A percentile compares a stretch with the other conserved stretches of the same genome.
phyloP scores from a whole-genome alignment of 2,113 vertebrate species.

The Passer montanus region DNA sequence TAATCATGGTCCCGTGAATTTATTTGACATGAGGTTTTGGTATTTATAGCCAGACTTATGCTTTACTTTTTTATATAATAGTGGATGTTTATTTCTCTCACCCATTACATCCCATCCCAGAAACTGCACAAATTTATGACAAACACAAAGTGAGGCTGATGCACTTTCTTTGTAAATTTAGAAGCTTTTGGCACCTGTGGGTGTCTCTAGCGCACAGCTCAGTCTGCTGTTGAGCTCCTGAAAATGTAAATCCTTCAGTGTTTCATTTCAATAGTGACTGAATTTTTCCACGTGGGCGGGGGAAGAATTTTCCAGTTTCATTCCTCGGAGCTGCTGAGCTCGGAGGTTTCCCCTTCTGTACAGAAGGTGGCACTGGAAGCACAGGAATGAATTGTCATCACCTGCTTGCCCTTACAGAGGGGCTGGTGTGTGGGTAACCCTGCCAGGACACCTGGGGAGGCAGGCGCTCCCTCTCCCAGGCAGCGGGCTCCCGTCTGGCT shows the following conservation, averaged over 20 bases:
- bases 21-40: not conserved
- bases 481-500: too few species aligned
- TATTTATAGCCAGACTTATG: not conserved
- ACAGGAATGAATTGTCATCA: not conserved
- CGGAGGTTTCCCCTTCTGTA: not conserved
- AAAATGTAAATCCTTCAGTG: not conserved
- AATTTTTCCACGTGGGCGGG: not conserved
- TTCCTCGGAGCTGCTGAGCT: not conserved
- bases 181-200: not conserved
- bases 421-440: not conserved
- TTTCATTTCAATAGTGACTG: not conserved
- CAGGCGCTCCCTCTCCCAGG: fast-evolving
- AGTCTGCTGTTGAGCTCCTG: not conserved
- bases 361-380: conserved; percentile 40
- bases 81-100: not conserved
- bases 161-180: not conserved
- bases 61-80: not conserved
- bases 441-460: fast-evolving
- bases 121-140: not conserved
- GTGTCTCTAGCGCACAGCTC: not conserved
- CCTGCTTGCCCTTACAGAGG: too few species aligned
- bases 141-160: not conserved
- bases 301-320: not conserved
- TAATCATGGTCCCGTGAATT: not conserved
- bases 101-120: not conserved